Conservation (phyloP, 2,797 vertebrate genomes). For the Phylloscopus collybita region DNA sequence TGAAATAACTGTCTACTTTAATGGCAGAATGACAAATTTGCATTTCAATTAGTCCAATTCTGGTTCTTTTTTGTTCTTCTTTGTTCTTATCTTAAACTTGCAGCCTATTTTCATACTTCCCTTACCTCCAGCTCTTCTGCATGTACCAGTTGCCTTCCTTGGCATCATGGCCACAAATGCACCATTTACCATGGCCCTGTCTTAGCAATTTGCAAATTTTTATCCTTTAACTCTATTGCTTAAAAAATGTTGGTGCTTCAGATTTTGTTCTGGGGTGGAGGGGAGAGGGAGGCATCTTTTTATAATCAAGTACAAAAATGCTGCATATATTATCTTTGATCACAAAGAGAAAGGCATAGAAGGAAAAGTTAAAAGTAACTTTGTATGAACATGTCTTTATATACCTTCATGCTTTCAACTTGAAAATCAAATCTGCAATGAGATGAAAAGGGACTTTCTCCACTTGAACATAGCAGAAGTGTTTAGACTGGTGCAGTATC, state of each 20-base stretch:
- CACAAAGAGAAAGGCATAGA: constrained; percentile 27
- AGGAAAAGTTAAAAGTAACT: constrained; percentile 51
- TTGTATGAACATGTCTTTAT: constrained; percentile 24
- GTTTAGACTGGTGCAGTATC: neutral
- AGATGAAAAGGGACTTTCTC: constrained; percentile 47
- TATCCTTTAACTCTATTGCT: constrained; percentile 28
- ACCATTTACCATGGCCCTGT: neutral
- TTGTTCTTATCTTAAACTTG: constrained; percentile 60
- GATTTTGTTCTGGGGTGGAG: neutral
- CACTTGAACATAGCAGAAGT: neutral
- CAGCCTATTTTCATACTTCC: constrained; percentile 9
- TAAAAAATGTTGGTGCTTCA: constrained; percentile 13
- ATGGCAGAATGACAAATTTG: constrained; percentile 10
- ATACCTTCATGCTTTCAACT: constrained; percentile 37
- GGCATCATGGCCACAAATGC: neutral
- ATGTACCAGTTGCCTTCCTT: neutral
- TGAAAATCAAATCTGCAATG: constrained; percentile 42
- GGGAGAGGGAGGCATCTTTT: neutral
- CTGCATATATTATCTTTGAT: constrained; percentile 47
- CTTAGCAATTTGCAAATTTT: constrained; percentile 40
- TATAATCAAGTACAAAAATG: constrained; percentile 23
- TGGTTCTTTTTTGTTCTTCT: constrained; percentile 23
- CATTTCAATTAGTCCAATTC: constrained; percentile 32
- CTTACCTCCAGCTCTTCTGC: neutral
- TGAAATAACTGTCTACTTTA: constrained; percentile 36